Evolutionary conservation across 2,113 vertebrate species (phyloP).

Genomic region (Dolichallabes microphthalmus): DNA sequence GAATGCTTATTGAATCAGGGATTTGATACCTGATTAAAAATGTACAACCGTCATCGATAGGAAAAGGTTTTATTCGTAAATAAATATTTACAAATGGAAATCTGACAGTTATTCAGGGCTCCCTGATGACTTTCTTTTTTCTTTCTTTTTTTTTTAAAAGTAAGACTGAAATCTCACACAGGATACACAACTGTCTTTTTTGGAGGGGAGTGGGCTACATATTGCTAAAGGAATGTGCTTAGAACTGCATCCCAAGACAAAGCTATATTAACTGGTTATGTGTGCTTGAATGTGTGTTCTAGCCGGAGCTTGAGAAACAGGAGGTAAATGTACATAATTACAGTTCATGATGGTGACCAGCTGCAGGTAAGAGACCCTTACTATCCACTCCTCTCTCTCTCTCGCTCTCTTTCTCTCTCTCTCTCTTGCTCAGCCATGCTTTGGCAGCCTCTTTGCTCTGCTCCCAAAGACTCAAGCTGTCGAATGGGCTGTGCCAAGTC

Average conservation of each 20-base stretch:
- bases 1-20: constrained; percentile 12
- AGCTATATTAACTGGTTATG: background rate
- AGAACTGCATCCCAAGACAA: background rate
- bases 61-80: constrained; percentile 17
- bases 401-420: constrained; percentile 53
- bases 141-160: background rate
- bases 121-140: too few relatives aligned
- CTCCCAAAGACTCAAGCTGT: constrained; percentile 91
- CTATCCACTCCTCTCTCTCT: constrained; percentile 61
- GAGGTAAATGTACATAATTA: constrained; percentile 71
- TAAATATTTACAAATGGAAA: constrained; percentile 49
- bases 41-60: background rate
- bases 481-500: constrained; percentile 91
- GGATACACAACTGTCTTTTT: constrained; percentile 19
- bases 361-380: constrained; percentile 76
- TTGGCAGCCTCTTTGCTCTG: constrained; percentile 82
- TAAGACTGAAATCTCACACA: constrained; percentile 1
- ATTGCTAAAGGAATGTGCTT: constrained; percentile 1
- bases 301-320: constrained; percentile 29
- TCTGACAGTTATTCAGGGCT: constrained; percentile 29
- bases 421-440: constrained; percentile 75
- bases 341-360: constrained; percentile 75
- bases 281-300: constrained; percentile 35
- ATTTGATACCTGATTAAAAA: constrained; percentile 31
- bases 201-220: background rate